These are phyloP conservation scores for Formica aserva DNA, from an alignment of 2,888 invertebrate genomes.

Conservation along the genomic window DNA sequence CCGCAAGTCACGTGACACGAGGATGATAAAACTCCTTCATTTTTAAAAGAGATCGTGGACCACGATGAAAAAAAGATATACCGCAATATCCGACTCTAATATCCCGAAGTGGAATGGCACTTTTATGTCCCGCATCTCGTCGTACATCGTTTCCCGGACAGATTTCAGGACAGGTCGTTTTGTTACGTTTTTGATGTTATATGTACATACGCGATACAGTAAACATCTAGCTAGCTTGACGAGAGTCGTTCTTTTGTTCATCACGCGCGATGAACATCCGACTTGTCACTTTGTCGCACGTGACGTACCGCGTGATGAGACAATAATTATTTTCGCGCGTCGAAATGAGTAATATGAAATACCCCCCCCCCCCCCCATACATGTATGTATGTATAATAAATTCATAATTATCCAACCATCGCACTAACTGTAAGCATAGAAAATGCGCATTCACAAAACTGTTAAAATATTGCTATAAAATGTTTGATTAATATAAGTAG, in stretches of 20 bases:
- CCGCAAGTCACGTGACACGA: slow-evolving; percentile 25
- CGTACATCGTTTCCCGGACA: slow-evolving; percentile 23
- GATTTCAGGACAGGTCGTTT: slow-evolving; percentile 33
- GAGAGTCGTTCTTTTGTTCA: slow-evolving; percentile 29
- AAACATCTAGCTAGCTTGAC: slow-evolving; percentile 17
- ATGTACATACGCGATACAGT: slow-evolving; percentile 4
- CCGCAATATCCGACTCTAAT: slow-evolving; percentile 46
- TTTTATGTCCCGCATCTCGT: slow-evolving; percentile 36
- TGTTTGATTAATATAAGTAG: neutral
- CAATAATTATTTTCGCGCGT: slow-evolving; percentile 26
- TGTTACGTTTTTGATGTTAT: neutral
- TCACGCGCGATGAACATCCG: slow-evolving; percentile 23
- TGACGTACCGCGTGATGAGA: slow-evolving; percentile 14
- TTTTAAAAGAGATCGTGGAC: slow-evolving; percentile 2
- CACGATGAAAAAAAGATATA: slow-evolving; percentile 25
- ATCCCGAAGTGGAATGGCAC: slow-evolving; percentile 20
- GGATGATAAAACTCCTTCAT: slow-evolving; percentile 31
- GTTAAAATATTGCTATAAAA: neutral
- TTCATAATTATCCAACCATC: neutral
- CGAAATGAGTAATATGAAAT: neutral
- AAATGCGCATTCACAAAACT: neutral
- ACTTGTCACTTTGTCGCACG: slow-evolving; percentile 23
- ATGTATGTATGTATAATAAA: neutral
- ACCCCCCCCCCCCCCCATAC: neutral
- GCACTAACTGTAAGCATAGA: neutral